Conservation (phyloP, 2,888 invertebrate genomes). For the Synergus japonicus region DNA sequence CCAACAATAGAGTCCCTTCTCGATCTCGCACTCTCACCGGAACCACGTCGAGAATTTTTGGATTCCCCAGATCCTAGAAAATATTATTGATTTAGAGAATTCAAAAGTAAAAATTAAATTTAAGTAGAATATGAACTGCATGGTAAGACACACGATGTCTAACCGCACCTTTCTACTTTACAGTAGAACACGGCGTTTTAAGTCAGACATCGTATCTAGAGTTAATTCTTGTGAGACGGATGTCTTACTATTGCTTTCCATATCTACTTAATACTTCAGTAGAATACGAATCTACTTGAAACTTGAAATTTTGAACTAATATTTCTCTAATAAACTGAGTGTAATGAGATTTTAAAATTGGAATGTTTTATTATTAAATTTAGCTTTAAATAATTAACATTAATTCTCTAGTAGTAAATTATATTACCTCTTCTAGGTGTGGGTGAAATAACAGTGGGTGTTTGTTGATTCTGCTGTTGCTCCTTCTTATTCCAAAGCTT, state of each 20-base stretch:
- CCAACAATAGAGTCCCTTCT: slow-evolving; percentile 82
- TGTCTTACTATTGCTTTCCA: background rate
- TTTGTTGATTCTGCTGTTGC: slow-evolving; percentile 65
- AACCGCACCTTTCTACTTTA: too few relatives aligned
- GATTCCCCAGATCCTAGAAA: slow-evolving; percentile 82
- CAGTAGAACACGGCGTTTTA: too few relatives aligned
- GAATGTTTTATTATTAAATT: background rate
- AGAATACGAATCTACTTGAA: background rate
- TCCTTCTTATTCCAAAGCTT: slow-evolving; percentile 81
- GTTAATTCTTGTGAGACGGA: too few relatives aligned
- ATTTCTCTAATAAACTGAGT: background rate
- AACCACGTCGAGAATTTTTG: slow-evolving; percentile 81
- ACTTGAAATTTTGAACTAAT: background rate
- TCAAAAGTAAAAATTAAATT: background rate
- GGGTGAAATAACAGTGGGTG: slow-evolving; percentile 72
- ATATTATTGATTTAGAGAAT: background rate
- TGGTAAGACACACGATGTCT: too few relatives aligned
- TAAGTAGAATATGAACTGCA: too few relatives aligned
- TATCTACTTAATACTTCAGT: background rate
- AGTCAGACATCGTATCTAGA: too few relatives aligned
- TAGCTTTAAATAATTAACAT: background rate
- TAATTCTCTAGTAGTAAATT: background rate
- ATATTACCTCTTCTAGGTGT: slow-evolving; percentile 71
- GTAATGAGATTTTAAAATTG: background rate
- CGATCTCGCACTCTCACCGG: slow-evolving; percentile 85